phyloP scores from a whole-genome alignment of 2,797 vertebrate genomes.

The Tiaroga cobitis region DNA sequence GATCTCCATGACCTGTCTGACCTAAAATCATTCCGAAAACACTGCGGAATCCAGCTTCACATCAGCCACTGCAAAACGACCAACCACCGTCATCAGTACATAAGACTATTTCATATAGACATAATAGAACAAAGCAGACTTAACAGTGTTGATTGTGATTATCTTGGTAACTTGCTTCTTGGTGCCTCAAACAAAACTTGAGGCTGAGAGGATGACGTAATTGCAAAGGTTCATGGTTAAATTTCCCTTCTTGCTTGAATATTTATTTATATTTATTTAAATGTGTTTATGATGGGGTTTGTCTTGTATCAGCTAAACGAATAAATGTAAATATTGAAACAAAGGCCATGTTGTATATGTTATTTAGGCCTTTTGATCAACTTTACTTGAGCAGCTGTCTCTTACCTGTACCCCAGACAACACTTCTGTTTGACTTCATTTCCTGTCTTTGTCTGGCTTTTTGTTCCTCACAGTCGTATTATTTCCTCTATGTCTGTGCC shows the following conservation, averaged over 20 bases:
- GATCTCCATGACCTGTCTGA: neutral
- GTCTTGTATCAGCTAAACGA: conserved; percentile 2
- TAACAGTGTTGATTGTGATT: neutral
- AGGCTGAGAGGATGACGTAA: neutral
- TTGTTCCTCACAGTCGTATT: conserved; percentile 56
- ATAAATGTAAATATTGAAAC: neutral
- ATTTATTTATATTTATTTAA: neutral
- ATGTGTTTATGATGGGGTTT: neutral
- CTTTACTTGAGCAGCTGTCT: conserved; percentile 32
- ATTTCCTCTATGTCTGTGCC: conserved; percentile 39
- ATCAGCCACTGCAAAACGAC: neutral
- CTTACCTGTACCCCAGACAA: conserved; percentile 43
- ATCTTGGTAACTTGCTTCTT: neutral
- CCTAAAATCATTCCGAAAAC: neutral
- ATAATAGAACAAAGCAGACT: neutral
- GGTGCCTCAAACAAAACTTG: neutral
- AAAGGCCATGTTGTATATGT: neutral
- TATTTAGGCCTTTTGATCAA: neutral
- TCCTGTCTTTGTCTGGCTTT: conserved; percentile 55
- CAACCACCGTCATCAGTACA: neutral
- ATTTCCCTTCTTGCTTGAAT: neutral
- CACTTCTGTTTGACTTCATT: conserved; percentile 39
- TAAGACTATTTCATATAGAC: neutral
- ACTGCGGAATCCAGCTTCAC: neutral
- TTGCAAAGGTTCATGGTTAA: neutral